Conservation (phyloP, 1,140 invertebrate species). For the Venturia canescens region DNA sequence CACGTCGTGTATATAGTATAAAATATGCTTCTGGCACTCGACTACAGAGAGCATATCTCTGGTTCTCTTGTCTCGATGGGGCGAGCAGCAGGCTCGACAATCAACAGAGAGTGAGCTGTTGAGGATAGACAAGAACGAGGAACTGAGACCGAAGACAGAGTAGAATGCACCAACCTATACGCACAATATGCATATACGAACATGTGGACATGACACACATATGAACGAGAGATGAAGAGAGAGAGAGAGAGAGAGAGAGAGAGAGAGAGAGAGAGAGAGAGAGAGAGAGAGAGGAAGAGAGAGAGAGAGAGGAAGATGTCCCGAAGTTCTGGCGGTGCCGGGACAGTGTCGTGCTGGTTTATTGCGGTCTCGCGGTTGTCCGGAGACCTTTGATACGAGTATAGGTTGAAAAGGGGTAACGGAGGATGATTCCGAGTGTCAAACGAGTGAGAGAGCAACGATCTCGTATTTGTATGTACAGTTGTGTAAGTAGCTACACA, state of each 20-base stretch:
- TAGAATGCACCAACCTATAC: background rate
- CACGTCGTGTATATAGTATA: background rate
- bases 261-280: slow-evolving; percentile 10
- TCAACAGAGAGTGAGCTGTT: slow-evolving; percentile 29
- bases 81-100: slow-evolving; percentile 11
- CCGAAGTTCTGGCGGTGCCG: slow-evolving; percentile 28
- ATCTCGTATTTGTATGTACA: background rate
- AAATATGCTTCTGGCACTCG: slow-evolving; percentile 6
- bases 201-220: background rate
- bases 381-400: background rate
- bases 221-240: background rate
- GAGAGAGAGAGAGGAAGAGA: background rate
- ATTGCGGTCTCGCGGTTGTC: slow-evolving; percentile 44
- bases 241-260: background rate
- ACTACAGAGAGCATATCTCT: background rate
- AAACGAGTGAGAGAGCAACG: slow-evolving; percentile 4
- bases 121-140: background rate
- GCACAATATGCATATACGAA: too few relatives aligned
- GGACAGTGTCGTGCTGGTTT: slow-evolving; percentile 46
- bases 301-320: background rate
- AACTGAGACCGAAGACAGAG: background rate
- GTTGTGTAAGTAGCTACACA: background rate
- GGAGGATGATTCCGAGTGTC: slow-evolving; percentile 12
- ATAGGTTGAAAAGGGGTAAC: background rate
- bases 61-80: background rate